Conservation (phyloP, 2,113 vertebrate species). For the Bagarius yarrelli region DNA sequence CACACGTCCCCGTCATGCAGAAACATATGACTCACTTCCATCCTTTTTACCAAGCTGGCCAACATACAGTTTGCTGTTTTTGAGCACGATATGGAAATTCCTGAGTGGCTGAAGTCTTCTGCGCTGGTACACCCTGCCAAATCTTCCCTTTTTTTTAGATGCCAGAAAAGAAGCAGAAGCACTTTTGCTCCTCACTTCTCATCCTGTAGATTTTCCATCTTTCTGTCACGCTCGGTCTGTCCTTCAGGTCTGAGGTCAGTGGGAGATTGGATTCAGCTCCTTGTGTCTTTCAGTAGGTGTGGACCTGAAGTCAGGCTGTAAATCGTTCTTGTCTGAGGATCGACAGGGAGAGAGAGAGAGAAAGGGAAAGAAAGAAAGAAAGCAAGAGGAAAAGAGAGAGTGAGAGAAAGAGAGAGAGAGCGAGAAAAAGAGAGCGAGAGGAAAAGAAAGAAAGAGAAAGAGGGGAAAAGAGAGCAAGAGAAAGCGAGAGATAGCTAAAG, state of each 20-base stretch:
- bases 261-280: constrained; percentile 52
- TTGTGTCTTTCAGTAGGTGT: constrained; percentile 45
- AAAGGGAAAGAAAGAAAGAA: neutral
- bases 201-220: constrained; percentile 18
- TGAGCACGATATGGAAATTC: neutral
- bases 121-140: neutral
- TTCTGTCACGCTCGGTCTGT: constrained; percentile 33
- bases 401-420: too few relatives aligned
- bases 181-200: constrained; percentile 27
- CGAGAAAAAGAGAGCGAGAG: neutral
- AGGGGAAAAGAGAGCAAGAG: constrained; percentile 20
- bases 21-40: constrained; percentile 34
- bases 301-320: constrained; percentile 41
- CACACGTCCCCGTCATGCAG: constrained; percentile 5
- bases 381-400: too few relatives aligned
- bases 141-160: constrained; percentile 23
- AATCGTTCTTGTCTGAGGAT: constrained; percentile 36
- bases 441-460: neutral
- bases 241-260: constrained; percentile 55
- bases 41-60: constrained; percentile 27
- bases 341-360: neutral
- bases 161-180: constrained; percentile 33
- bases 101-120: constrained; percentile 1
- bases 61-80: neutral
- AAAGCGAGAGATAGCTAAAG: neutral